phyloP scores from a whole-genome alignment of 2,888 invertebrate species.

The Protophormia terraenovae region DNA sequence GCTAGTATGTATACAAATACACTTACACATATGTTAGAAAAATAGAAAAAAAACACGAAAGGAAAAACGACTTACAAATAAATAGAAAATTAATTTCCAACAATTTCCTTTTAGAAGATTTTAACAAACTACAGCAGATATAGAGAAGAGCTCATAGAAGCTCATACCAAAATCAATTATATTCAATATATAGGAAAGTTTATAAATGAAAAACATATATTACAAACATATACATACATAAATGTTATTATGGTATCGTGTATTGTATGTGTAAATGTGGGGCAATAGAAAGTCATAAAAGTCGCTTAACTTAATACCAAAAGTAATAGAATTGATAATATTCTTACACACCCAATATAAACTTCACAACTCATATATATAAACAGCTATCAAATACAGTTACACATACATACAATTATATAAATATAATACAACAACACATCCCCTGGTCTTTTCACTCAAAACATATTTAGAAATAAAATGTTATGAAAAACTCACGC shows the following conservation, averaged over 20 bases:
- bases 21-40: not conserved
- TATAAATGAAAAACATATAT: not conserved
- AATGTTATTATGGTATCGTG: too few relatives aligned
- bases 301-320: constrained; percentile 69
- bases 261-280: constrained; percentile 18
- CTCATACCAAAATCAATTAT: constrained; percentile 55
- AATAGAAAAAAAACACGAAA: not conserved
- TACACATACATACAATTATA: not conserved
- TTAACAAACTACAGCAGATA: not conserved
- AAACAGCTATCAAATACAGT: not conserved
- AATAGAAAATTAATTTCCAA: constrained; percentile 66
- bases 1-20: not conserved
- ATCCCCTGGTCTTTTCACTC: not conserved
- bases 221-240: not conserved
- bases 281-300: constrained; percentile 68
- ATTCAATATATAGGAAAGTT: constrained; percentile 37
- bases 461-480: not conserved
- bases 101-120: constrained; percentile 58
- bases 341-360: constrained; percentile 57
- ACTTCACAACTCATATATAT: constrained; percentile 11
- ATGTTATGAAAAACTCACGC: constrained; percentile 34
- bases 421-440: not conserved
- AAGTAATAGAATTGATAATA: constrained; percentile 65
- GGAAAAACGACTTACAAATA: constrained; percentile 45
- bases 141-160: not conserved